Percentiles rank a stretch among this genome's conserved stretches.
Evolutionary conservation across 2,797 vertebrate genomes (phyloP).

Genomic region (Phoeniculus purpureus): DNA sequence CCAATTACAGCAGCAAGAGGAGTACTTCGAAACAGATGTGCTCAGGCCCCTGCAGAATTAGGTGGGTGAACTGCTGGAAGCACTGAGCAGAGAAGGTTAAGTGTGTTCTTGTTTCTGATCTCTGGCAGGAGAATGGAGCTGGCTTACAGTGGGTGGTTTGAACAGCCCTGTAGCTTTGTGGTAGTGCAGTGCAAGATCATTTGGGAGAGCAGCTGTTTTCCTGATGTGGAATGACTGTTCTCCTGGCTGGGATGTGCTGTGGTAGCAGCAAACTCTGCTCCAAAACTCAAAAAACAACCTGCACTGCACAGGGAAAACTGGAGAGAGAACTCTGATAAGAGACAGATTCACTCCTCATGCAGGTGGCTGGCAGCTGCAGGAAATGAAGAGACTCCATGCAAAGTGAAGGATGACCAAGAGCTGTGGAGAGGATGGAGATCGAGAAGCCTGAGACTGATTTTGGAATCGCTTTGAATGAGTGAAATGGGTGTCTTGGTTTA

Average conservation of each 20-base stretch:
- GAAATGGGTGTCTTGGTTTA: not conserved
- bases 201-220: constrained; percentile 26
- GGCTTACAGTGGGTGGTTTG: constrained; percentile 31
- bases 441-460: not conserved
- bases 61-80: not conserved
- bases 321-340: not conserved
- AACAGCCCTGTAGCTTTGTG: constrained; percentile 50
- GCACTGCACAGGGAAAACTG: not conserved
- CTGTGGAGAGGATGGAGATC: not conserved
- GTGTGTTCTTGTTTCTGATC: constrained; percentile 40
- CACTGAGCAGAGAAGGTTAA: not conserved
- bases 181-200: not conserved
- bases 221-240: constrained; percentile 36
- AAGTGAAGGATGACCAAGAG: not conserved
- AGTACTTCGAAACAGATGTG: constrained; percentile 66
- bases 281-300: not conserved
- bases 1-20: constrained; percentile 55
- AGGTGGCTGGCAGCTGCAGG: not conserved
- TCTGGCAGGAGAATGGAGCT: constrained; percentile 35
- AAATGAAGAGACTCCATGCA: not conserved
- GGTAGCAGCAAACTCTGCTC: not conserved
- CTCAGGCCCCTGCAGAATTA: not conserved
- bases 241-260: not conserved
- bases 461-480: not conserved
- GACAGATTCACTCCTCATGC: not conserved